Conservation (phyloP, 2,797 vertebrate genomes). For the Esox lucius region DNA sequence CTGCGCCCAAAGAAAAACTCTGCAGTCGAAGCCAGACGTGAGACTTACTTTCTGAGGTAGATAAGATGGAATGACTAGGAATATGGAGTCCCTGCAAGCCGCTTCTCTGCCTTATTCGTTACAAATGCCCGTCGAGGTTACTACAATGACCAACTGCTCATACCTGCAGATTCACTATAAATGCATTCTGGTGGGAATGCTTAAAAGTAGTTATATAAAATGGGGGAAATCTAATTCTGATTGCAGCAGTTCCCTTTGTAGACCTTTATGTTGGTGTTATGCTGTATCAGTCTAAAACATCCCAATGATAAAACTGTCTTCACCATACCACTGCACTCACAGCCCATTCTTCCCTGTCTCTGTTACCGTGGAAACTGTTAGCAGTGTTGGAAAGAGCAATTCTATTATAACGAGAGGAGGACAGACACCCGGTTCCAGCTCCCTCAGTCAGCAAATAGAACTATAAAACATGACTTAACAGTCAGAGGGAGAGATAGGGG, state of each 20-base stretch:
- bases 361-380: slow-evolving; percentile 83
- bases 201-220: not conserved
- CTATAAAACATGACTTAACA: slow-evolving; percentile 73
- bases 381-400: slow-evolving; percentile 73
- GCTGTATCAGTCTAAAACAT: slow-evolving; percentile 62
- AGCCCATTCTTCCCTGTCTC: slow-evolving; percentile 61
- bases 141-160: slow-evolving; percentile 51
- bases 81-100: slow-evolving; percentile 56
- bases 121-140: slow-evolving; percentile 53
- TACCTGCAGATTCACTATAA: slow-evolving; percentile 42
- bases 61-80: slow-evolving; percentile 69
- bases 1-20: slow-evolving; percentile 48
- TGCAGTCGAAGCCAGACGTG: slow-evolving; percentile 37
- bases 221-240: not conserved
- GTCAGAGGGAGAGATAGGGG: slow-evolving; percentile 41
- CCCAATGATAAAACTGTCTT: slow-evolving; percentile 68
- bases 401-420: slow-evolving; percentile 61
- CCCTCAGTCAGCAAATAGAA: slow-evolving; percentile 61
- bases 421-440: slow-evolving; percentile 42
- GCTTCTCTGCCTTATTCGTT: slow-evolving; percentile 47
- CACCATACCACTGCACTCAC: slow-evolving; percentile 60
- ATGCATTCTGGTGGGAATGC: not conserved
- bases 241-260: slow-evolving; percentile 12
- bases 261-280: not conserved
- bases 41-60: slow-evolving; percentile 56